These are phyloP conservation scores for Channa maculata DNA, from an alignment of 2,113 vertebrate genomes.

Conservation along the genomic window DNA sequence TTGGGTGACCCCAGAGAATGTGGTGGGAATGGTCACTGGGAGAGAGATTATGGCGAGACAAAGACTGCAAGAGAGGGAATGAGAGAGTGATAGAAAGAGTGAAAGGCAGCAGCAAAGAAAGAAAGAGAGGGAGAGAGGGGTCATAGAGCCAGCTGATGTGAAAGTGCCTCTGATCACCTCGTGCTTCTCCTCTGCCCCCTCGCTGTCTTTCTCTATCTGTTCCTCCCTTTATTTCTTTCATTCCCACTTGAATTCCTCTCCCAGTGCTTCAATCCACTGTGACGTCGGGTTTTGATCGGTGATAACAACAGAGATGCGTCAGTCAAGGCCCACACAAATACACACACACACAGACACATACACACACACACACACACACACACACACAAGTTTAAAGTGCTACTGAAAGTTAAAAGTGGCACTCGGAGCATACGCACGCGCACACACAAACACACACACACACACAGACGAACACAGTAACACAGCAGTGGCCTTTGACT, in stretches of 20 bases:
- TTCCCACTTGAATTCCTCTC: slow-evolving; percentile 82
- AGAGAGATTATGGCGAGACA: slow-evolving; percentile 71
- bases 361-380: slow-evolving; percentile 24
- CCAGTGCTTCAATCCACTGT: slow-evolving; percentile 72
- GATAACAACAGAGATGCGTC: slow-evolving; percentile 79
- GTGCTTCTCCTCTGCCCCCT: slow-evolving; percentile 75
- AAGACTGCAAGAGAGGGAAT: slow-evolving; percentile 52
- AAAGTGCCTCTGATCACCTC: slow-evolving; percentile 77
- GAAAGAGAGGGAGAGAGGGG: slow-evolving; percentile 53
- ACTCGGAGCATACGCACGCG: slow-evolving; percentile 4
- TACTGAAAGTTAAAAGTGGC: no score
- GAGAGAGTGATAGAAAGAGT: slow-evolving; percentile 58
- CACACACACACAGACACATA: slow-evolving; percentile 8
- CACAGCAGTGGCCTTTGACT: slow-evolving; percentile 74
- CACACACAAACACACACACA: slow-evolving; percentile 30
- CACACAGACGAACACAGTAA: slow-evolving; percentile 57
- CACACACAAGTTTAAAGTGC: slow-evolving; percentile 55
- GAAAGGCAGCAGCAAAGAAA: slow-evolving; percentile 53
- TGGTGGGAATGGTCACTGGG: slow-evolving; percentile 74
- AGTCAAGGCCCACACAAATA: slow-evolving; percentile 70
- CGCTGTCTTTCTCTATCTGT: slow-evolving; percentile 70
- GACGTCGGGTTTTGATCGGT: slow-evolving; percentile 72
- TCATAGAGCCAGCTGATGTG: slow-evolving; percentile 74
- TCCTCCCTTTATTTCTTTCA: slow-evolving; percentile 67
- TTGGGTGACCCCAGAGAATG: slow-evolving; percentile 78